These are phyloP conservation scores for Trypoxylon attenuatum DNA, from an alignment of 2,888 invertebrate species.

Conservation along the genomic window DNA sequence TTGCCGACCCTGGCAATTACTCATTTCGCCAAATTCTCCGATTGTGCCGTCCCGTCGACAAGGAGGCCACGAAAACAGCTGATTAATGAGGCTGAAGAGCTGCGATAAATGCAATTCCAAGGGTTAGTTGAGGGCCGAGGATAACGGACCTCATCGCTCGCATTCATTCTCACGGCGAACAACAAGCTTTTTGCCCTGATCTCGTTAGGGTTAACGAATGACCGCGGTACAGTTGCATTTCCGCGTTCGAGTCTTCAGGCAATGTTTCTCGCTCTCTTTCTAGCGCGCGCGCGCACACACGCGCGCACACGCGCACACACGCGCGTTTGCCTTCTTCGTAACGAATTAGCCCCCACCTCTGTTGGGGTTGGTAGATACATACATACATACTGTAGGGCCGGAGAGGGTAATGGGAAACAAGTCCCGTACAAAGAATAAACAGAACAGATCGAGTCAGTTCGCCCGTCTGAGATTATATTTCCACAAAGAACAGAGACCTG, in stretches of 20 bases:
- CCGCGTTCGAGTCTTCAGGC: conserved; percentile 10
- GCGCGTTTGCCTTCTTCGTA: no score
- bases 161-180: conserved; percentile 30
- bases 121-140: conserved; percentile 32
- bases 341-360: no score
- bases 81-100: conserved; percentile 15
- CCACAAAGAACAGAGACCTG: no score
- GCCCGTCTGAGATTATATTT: no score
- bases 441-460: no score
- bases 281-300: conserved; percentile 2
- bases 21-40: conserved; percentile 48
- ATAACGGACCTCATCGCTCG: conserved; percentile 34
- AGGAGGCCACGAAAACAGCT: conserved; percentile 12
- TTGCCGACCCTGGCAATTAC: conserved; percentile 43
- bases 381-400: no score
- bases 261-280: no score
- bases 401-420: no score
- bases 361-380: no score
- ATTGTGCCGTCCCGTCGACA: conserved; percentile 41
- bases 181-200: conserved; percentile 37
- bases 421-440: no score
- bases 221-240: conserved; percentile 14
- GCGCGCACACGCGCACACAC: conserved; percentile 9
- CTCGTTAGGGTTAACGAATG: conserved; percentile 42
- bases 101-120: conserved; percentile 48